These are phyloP conservation scores for Colius striatus DNA, from an alignment of 2,113 vertebrate genomes.

Conservation along the genomic window DNA sequence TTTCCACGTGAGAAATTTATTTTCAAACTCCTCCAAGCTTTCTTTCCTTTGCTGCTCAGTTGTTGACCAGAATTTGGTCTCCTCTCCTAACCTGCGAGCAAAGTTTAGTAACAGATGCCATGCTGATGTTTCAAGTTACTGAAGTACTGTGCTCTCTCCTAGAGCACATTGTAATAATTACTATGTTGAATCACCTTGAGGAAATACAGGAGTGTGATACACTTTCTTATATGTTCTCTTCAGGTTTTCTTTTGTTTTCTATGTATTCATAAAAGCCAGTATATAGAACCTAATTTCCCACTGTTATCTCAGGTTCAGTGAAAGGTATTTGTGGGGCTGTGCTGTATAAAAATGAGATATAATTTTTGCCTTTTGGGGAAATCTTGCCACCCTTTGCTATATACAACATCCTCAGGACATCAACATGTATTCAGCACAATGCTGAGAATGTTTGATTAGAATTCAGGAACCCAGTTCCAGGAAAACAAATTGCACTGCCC, in stretches of 20 bases:
- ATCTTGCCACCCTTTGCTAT: background rate
- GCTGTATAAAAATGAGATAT: background rate
- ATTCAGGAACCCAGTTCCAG: background rate
- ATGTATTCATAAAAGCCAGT: background rate
- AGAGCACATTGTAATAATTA: background rate
- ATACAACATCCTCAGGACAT: background rate
- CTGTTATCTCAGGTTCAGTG: background rate
- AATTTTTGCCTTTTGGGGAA: background rate
- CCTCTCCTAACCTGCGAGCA: constrained; percentile 46
- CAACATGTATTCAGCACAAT: rapidly evolving
- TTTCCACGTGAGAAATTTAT: background rate
- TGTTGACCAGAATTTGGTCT: background rate
- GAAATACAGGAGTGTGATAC: background rate
- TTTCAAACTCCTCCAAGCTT: background rate
- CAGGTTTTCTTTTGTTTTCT: background rate
- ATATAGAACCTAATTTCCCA: background rate
- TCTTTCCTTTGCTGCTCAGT: background rate
- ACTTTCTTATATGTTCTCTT: background rate
- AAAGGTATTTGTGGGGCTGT: background rate
- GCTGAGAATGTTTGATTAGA: background rate
- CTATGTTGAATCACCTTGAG: background rate
- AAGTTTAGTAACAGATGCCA: constrained; percentile 43
- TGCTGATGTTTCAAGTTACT: constrained; percentile 20
- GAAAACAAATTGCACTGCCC: background rate
- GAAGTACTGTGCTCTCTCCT: background rate